Conservation (phyloP, 2,888 invertebrate genomes). For the Bellardia bayeri region DNA sequence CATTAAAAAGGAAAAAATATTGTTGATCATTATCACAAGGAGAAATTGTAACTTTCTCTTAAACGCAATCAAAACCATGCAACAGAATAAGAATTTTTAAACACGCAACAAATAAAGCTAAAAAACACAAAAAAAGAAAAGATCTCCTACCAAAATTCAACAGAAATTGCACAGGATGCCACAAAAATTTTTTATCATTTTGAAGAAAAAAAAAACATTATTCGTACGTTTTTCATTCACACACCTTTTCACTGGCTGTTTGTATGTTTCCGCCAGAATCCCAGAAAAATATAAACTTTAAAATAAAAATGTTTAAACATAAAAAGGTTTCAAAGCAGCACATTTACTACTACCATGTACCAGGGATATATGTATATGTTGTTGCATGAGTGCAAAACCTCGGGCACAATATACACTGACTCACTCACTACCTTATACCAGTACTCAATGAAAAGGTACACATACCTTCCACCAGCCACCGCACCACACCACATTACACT, state of each 20-base stretch:
- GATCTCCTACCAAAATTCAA: conserved; percentile 24
- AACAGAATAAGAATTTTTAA: conserved; percentile 62
- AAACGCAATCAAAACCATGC: conserved; percentile 63
- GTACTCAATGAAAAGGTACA: conserved; percentile 34
- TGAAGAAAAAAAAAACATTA: neutral
- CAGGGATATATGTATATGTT: neutral
- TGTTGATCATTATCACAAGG: conserved; percentile 68
- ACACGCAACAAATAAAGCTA: conserved; percentile 44
- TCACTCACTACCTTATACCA: conserved; percentile 12
- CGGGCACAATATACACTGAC: conserved; percentile 25
- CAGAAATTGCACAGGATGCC: conserved; percentile 55
- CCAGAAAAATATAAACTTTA: neutral
- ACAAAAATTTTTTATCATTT: conserved; percentile 37
- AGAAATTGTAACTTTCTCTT: conserved; percentile 72
- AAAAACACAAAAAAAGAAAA: conserved; percentile 1
- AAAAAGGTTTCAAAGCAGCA: conserved; percentile 51
- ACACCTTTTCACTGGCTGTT: conserved; percentile 32
- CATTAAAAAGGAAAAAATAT: conserved; percentile 66
- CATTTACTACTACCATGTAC: conserved; percentile 48
- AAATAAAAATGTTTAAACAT: conserved; percentile 40
- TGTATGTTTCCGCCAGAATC: conserved; percentile 45
- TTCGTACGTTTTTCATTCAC: conserved; percentile 1
- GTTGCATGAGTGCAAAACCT: conserved; percentile 8
- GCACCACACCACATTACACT: neutral
- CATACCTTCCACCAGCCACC: conserved; percentile 8